Conservation (phyloP, 53 echinoderm and acorn worm genomes). For the Zoroaster sp. region DNA sequence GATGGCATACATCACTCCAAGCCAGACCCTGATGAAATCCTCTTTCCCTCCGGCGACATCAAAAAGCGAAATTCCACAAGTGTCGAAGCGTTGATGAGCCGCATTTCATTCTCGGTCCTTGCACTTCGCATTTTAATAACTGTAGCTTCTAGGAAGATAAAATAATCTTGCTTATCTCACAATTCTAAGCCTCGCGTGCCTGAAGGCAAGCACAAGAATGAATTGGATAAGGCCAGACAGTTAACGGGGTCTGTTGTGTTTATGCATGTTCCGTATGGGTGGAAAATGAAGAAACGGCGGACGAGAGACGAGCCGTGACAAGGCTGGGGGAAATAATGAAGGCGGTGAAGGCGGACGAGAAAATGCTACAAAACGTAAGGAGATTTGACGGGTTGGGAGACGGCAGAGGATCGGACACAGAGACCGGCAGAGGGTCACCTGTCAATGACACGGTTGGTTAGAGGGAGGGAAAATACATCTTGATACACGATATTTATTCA, state of each 20-base stretch:
- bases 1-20: neutral
- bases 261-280: neutral
- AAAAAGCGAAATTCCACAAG: neutral
- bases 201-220: neutral
- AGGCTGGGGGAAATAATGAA: neutral
- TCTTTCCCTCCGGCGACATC: neutral
- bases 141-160: neutral
- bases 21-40: neutral
- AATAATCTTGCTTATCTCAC: neutral
- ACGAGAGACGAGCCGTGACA: constrained; percentile 7
- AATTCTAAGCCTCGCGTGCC: neutral
- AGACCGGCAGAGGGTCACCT: neutral
- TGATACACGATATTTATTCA: neutral
- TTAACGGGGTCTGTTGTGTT: neutral
- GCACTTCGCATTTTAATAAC: neutral
- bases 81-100: neutral
- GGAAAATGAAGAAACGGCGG: neutral
- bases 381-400: neutral
- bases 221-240: neutral
- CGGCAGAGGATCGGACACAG: neutral
- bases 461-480: neutral
- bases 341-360: neutral
- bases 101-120: neutral
- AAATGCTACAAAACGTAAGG: neutral
- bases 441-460: neutral